Percentiles rank a stretch among this genome's conserved stretches.
Evolutionary conservation across 1,140 invertebrate genomes (phyloP).

Genomic region (Marisa cornuarietis): DNA sequence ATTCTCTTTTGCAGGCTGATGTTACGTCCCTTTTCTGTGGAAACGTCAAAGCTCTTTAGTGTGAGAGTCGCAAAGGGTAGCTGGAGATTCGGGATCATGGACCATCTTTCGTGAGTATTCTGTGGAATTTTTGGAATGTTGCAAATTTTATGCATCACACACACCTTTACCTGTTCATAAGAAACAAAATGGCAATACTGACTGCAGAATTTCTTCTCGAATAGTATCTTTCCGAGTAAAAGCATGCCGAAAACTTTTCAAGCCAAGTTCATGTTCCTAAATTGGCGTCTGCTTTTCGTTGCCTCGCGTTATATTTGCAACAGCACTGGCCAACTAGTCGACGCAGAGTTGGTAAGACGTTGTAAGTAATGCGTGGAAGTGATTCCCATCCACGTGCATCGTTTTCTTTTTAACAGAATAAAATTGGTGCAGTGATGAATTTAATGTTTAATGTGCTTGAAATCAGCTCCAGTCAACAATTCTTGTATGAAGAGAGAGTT

Average conservation of each 20-base stretch:
- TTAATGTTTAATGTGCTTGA: too few relatives aligned
- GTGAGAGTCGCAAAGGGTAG: slow-evolving; percentile 13
- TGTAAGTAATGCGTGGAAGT: too few relatives aligned
- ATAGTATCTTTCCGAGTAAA: neutral
- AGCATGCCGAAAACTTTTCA: neutral
- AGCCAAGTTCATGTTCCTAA: neutral
- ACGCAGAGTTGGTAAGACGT: too few relatives aligned
- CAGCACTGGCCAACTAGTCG: too few relatives aligned
- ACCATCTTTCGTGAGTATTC: slow-evolving; percentile 24
- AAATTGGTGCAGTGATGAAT: too few relatives aligned
- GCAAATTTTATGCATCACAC: neutral
- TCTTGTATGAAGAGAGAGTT: too few relatives aligned
- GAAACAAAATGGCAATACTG: neutral
- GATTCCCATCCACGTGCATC: too few relatives aligned
- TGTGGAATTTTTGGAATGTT: slow-evolving; percentile 29
- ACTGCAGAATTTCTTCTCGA: too few relatives aligned
- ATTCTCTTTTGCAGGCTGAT: neutral
- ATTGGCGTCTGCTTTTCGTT: neutral
- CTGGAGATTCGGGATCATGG: slow-evolving; percentile 26
- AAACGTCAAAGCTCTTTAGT: slow-evolving; percentile 14
- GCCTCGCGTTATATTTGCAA: neutral
- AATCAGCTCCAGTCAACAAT: too few relatives aligned
- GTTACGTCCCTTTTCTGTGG: slow-evolving; percentile 3
- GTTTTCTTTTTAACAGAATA: too few relatives aligned
- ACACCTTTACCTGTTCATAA: neutral